Base-by-base conservation (phyloP, 37 sponge, comb jelly and placozoan genomes). In the Beroe forskalii region DNA sequence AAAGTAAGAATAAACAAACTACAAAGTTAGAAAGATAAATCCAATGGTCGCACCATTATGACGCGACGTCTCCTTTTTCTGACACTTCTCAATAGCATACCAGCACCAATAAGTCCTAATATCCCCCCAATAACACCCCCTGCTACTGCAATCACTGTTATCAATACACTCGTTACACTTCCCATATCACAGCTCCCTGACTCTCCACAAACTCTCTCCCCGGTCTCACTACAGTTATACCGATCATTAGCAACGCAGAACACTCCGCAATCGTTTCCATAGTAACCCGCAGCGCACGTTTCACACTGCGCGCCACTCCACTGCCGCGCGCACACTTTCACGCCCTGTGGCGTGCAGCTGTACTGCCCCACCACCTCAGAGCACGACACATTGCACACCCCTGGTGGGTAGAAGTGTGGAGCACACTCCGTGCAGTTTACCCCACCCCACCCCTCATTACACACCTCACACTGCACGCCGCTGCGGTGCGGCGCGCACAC, bases 251-350 rank as follows among this genome's bases (percentile, higher is more conserved):
- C 12, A 17, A 17, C 12, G 12, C 55, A 48, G 12, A 17, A 12
- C 55, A 48, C 55, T 48, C 55, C 12, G 55, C 55, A 48, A 6
- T 48, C 55, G 12, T 48, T 12, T 17, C 72, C 72, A 33, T 36
- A 69, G 38, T 69, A 69, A 32, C 32, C 32, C 2, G 72, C 1
- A 14, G 35, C 2, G 32, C 72, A 69, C 19, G 38, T 35, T 14
- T 69, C 72, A 69, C 72, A 69, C 32, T 36, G 3, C 38, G 39
- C 27, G 32, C 72, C 72, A 3, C 19, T 36, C 66, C 66, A 63
- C 28, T 23, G 17, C 4, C 27, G 22, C 30, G 24, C 27, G 27
- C 66, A 63, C 24, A 63, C 66, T 23, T 23, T 63, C 66, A 22
- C 66, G 4, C 66, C 66, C 22, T 3, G 24, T 23, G 66, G 24